Evolutionary conservation across 2,888 invertebrate species (phyloP).

Genomic region (Linnaemya vulpina): DNA sequence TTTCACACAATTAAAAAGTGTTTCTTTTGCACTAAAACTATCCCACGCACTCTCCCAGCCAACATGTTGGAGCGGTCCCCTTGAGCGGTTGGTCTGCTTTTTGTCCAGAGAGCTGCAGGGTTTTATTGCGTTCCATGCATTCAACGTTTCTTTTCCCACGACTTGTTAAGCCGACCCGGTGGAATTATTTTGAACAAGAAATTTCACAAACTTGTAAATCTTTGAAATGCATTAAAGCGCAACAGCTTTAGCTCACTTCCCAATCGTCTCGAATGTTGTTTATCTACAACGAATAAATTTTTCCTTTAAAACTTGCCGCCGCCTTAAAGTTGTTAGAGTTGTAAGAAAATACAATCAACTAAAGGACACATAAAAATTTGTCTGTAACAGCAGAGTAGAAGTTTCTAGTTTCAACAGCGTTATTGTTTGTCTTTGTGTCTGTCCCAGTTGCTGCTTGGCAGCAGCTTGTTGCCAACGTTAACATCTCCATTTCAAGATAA

Average conservation of each 20-base stretch:
- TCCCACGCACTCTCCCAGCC: too few relatives aligned
- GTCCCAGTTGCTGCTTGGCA: constrained; percentile 28
- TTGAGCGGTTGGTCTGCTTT: too few relatives aligned
- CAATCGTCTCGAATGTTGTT: neutral
- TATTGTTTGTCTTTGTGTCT: neutral
- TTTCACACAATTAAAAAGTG: too few relatives aligned
- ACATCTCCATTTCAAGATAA: constrained; percentile 8
- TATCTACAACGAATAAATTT: neutral
- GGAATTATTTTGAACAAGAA: too few relatives aligned
- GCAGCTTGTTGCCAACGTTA: constrained; percentile 14
- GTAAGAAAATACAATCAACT: neutral
- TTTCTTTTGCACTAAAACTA: too few relatives aligned
- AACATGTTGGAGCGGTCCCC: too few relatives aligned
- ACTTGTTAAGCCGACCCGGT: too few relatives aligned
- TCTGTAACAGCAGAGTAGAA: neutral
- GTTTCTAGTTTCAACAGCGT: constrained; percentile 26
- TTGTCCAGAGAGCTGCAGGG: too few relatives aligned
- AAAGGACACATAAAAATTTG: constrained; percentile 6
- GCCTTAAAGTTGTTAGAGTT: constrained; percentile 6
- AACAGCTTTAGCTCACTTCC: constrained; percentile 8
- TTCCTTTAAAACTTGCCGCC: constrained; percentile 42
- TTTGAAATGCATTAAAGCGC: too few relatives aligned
- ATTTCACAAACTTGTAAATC: too few relatives aligned
- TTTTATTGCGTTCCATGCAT: too few relatives aligned
- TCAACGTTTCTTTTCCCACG: too few relatives aligned